phyloP scores from a whole-genome alignment of 2,888 invertebrate genomes.

The Stenichneumon culpator region DNA sequence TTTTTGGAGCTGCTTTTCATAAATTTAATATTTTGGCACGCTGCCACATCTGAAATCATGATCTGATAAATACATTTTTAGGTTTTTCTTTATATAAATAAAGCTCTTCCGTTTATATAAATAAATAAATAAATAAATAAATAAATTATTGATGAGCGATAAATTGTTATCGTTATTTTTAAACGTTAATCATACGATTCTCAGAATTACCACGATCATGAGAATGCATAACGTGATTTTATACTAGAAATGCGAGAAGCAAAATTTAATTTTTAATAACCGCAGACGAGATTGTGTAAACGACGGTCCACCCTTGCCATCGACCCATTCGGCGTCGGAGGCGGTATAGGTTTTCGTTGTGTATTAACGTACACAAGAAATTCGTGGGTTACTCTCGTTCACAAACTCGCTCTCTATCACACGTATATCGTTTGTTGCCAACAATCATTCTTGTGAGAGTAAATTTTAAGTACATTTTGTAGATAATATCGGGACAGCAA shows the following conservation, averaged over 20 bases:
- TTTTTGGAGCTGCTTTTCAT: no score
- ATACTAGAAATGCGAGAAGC: conserved; percentile 33
- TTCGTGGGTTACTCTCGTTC: conserved; percentile 70
- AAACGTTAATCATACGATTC: not conserved
- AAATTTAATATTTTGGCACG: no score
- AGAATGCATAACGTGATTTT: conserved; percentile 27
- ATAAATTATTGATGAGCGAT: not conserved
- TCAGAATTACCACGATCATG: not conserved
- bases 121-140: no score
- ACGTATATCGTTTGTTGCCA: no score
- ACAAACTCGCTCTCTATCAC: no score
- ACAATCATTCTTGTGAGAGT: no score
- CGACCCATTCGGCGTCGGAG: not conserved
- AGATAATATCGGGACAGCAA: no score
- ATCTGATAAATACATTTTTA: no score
- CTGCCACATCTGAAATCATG: no score
- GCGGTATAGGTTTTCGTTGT: not conserved
- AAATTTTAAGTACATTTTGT: no score
- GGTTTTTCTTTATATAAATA: no score
- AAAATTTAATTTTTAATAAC: conserved; percentile 27
- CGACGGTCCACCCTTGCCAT: conserved; percentile 1
- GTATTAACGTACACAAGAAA: not conserved
- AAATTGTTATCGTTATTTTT: not conserved
- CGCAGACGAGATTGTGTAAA: not conserved
- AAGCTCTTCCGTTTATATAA: no score